Conservation (phyloP, 2,888 invertebrate species). For the Nipponacmea schrenckii region DNA sequence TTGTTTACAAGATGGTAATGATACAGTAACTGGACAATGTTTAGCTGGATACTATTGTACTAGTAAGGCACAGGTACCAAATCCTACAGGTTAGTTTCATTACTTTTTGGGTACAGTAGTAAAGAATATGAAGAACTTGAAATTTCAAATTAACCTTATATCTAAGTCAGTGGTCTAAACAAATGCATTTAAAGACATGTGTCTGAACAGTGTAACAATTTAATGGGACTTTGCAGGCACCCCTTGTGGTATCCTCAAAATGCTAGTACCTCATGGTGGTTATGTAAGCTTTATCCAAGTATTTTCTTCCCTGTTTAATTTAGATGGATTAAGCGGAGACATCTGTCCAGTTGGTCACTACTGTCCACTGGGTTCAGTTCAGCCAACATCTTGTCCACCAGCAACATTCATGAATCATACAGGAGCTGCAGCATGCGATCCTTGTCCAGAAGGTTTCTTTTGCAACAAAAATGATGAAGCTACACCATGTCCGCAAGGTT, state of each 20-base stretch:
- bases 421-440: constrained; percentile 51
- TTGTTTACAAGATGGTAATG: constrained; percentile 48
- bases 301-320: constrained; percentile 4
- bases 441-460: constrained; percentile 59
- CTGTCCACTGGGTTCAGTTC: constrained; percentile 47
- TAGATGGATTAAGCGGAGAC: constrained; percentile 60
- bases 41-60: constrained; percentile 60
- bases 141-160: too few species aligned
- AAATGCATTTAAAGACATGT: too few species aligned
- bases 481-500: constrained; percentile 62
- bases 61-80: constrained; percentile 47
- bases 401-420: constrained; percentile 59
- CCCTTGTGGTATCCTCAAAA: too few species aligned
- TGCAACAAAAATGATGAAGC: constrained; percentile 53
- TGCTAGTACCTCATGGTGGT: too few species aligned
- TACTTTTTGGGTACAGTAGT: too few species aligned
- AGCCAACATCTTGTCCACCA: constrained; percentile 46
- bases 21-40: constrained; percentile 47
- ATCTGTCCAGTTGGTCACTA: constrained; percentile 61
- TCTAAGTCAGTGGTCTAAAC: too few species aligned
- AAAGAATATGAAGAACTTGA: too few species aligned
- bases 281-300: too few species aligned
- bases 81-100: constrained; percentile 55
- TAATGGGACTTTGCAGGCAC: too few species aligned
- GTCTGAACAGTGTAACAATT: too few species aligned